Evolutionary conservation across 2,113 vertebrate species (phyloP).

Genomic region (Ceyx margarethae): DNA sequence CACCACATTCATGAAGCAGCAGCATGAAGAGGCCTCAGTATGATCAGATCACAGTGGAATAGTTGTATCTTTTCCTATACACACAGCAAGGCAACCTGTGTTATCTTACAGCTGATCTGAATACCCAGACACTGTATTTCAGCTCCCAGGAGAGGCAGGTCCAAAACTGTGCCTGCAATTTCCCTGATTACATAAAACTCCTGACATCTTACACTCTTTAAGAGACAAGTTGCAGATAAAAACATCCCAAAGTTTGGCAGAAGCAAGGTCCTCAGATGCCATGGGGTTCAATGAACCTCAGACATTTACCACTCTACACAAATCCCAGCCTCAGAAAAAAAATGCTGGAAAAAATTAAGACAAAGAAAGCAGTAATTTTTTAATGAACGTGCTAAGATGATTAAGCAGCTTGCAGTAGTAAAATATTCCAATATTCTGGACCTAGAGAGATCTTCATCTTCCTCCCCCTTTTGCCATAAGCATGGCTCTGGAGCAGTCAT

Average conservation of each 20-base stretch:
- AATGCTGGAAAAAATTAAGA: neutral
- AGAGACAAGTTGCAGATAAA: neutral
- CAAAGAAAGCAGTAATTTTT: neutral
- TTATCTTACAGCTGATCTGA: neutral
- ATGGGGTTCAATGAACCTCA: neutral
- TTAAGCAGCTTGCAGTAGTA: neutral
- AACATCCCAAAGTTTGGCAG: neutral
- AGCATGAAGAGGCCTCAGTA: neutral
- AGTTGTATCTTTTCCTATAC: neutral
- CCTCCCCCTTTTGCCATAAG: neutral
- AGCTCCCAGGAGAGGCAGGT: neutral
- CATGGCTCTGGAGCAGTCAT: neutral
- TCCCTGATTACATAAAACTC: neutral
- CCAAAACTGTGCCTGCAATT: neutral
- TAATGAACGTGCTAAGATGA: neutral
- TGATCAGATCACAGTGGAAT: neutral
- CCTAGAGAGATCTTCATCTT: neutral
- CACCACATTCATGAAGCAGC: neutral
- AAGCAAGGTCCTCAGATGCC: neutral
- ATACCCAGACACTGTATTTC: neutral
- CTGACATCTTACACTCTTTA: neutral
- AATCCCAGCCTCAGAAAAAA: neutral
- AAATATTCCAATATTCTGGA: neutral
- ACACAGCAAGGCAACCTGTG: neutral
- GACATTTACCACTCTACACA: neutral